These are phyloP conservation scores for Koerneria pararmatus DNA, from an alignment of 2,888 invertebrate genomes.

Conservation along the genomic window DNA sequence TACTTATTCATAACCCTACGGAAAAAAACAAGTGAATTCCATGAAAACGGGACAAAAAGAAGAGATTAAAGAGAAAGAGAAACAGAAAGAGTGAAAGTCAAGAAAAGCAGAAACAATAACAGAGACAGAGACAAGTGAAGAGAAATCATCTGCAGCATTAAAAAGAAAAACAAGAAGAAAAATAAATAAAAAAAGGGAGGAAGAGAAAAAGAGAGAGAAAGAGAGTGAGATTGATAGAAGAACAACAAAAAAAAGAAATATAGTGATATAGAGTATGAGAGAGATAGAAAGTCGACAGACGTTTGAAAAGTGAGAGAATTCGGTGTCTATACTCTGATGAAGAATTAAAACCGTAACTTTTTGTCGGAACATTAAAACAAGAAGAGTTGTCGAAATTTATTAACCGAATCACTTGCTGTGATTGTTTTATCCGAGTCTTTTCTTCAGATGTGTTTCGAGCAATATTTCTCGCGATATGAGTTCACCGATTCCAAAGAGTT, in stretches of 20 bases:
- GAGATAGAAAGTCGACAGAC: background rate
- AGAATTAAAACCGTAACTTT: too few relatives aligned
- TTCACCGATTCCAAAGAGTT: background rate
- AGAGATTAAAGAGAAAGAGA: constrained; percentile 19
- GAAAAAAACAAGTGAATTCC: too few relatives aligned
- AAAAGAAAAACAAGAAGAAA: background rate
- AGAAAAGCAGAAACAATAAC: background rate
- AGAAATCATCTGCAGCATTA: too few relatives aligned
- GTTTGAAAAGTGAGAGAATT: too few relatives aligned
- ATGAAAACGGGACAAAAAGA: constrained; percentile 12
- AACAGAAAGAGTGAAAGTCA: constrained; percentile 23
- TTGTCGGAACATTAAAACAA: too few relatives aligned
- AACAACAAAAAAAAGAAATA: background rate
- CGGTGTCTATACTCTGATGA: too few relatives aligned
- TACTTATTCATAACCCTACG: too few relatives aligned
- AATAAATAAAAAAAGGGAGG: background rate
- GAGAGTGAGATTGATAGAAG: background rate
- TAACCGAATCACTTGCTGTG: background rate
- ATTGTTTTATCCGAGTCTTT: background rate
- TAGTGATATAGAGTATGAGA: background rate
- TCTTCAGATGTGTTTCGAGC: constrained; percentile 5
- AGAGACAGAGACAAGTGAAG: constrained; percentile 6
- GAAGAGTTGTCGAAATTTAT: background rate
- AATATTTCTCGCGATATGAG: background rate
- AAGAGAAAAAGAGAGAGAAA: background rate